Percentiles rank a stretch among this genome's conserved stretches.
phyloP scores from a whole-genome alignment of 2,113 vertebrate species.

The Phalacrocorax pelagicus region DNA sequence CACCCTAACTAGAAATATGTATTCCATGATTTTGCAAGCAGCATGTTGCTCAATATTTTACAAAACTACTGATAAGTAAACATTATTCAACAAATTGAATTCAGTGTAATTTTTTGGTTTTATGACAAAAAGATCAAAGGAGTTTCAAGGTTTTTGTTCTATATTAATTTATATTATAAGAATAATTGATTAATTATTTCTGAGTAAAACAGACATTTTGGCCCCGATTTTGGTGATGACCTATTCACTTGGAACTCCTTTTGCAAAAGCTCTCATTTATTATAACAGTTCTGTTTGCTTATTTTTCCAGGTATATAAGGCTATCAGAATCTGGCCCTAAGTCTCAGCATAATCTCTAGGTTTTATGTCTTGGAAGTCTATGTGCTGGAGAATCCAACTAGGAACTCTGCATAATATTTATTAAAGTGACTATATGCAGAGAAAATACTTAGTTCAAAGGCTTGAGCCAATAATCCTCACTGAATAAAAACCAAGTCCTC shows the following conservation, averaged over 20 bases:
- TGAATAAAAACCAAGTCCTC: conserved; percentile 11
- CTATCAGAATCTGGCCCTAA: neutral
- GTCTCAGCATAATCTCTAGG: neutral
- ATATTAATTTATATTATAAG: neutral
- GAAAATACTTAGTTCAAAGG: conserved; percentile 36
- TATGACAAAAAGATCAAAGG: neutral
- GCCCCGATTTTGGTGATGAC: neutral
- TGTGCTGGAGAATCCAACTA: neutral
- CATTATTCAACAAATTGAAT: neutral
- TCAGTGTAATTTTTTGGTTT: neutral
- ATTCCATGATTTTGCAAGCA: neutral
- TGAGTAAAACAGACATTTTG: neutral
- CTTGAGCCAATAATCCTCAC: neutral
- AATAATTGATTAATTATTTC: neutral
- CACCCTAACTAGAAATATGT: neutral
- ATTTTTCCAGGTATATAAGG: conserved; percentile 12
- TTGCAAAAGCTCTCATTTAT: neutral
- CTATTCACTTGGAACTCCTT: neutral
- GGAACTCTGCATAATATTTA: conserved; percentile 15
- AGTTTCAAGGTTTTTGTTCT: neutral
- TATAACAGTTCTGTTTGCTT: neutral
- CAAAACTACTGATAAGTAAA: neutral
- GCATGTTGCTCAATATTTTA: neutral
- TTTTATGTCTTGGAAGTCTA: neutral
- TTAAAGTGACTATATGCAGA: neutral